A percentile compares a stretch with the other conserved stretches of the same genome.
Conservation (phyloP, 2,888 invertebrate genomes). For the Argynnis bischoffii region DNA sequence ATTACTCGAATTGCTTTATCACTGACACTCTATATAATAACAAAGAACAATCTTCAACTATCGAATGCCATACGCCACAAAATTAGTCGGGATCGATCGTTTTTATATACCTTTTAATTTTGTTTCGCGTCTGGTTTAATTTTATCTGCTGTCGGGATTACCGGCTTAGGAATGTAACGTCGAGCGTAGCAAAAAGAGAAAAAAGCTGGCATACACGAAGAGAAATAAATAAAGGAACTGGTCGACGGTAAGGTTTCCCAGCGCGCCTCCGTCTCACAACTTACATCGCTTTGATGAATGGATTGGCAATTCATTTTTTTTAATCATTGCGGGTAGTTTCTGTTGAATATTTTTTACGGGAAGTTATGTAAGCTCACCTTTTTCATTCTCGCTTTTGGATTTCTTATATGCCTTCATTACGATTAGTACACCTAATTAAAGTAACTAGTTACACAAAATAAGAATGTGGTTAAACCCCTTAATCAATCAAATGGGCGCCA, state of each 20-base stretch:
- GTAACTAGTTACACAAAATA: conserved; percentile 25
- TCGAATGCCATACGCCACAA: conserved; percentile 74
- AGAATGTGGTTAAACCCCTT: conserved; percentile 60
- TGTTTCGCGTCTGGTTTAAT: conserved; percentile 82
- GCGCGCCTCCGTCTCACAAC: conserved; percentile 55
- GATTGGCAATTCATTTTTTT: conserved; percentile 60
- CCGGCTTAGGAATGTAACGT: conserved; percentile 81
- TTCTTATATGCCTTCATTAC: conserved; percentile 4
- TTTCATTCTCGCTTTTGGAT: conserved; percentile 30
- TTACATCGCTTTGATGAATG: conserved; percentile 70
- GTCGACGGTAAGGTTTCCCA: conserved; percentile 73
- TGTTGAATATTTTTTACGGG: conserved; percentile 51
- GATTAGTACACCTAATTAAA: conserved; percentile 17
- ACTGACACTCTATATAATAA: conserved; percentile 50
- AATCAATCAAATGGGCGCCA: conserved; percentile 70
- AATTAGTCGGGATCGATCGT: conserved; percentile 78
- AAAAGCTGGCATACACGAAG: conserved; percentile 72
- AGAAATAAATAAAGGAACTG: conserved; percentile 80
- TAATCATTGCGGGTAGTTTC: conserved; percentile 58
- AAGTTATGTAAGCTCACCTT: conserved; percentile 48
- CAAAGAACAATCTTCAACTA: conserved; percentile 52
- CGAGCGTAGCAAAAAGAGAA: conserved; percentile 72
- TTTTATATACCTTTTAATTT: conserved; percentile 80
- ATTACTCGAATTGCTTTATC: conserved; percentile 52
- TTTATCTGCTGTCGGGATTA: conserved; percentile 81